A percentile compares a stretch with the other conserved stretches of the same genome.
Conservation (phyloP, 92 coral and sea anemone species). For the Porites evermanni region DNA sequence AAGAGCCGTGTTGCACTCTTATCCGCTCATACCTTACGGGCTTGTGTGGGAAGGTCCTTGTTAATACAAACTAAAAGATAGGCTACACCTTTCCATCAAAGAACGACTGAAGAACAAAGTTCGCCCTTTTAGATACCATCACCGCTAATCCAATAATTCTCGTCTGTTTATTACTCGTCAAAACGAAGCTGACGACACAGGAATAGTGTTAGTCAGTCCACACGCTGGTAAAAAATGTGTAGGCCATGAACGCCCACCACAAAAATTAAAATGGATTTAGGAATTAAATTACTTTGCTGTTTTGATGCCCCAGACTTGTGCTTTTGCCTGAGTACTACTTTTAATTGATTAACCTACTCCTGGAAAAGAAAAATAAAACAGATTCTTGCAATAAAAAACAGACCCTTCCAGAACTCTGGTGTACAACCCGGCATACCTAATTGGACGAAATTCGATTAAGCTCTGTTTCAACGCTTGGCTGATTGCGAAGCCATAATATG, state of each 20-base stretch:
- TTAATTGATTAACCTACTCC: no score
- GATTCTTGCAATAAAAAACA: no score
- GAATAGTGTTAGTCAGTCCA: not conserved
- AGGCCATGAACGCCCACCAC: not conserved
- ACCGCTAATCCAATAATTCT: not conserved
- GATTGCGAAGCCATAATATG: no score
- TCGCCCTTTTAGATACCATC: slow-evolving; percentile 4
- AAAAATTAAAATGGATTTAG: not conserved
- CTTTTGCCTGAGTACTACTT: not conserved
- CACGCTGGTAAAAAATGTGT: not conserved
- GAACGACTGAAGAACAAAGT: not conserved
- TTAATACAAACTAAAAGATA: no score
- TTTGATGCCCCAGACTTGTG: not conserved
- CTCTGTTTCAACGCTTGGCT: no score
- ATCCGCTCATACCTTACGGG: not conserved
- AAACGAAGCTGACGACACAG: not conserved
- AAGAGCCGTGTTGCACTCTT: not conserved
- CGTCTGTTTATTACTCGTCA: not conserved
- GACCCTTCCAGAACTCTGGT: no score
- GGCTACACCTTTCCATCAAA: not conserved
- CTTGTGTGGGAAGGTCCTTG: not conserved
- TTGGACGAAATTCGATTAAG: no score
- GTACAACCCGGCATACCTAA: no score
- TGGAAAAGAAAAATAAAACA: no score
- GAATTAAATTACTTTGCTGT: not conserved